Evolutionary conservation across 2,888 invertebrate genomes (phyloP), one percentile per base, ranked within the genome.

Genomic region (Nezara viridula): DNA sequence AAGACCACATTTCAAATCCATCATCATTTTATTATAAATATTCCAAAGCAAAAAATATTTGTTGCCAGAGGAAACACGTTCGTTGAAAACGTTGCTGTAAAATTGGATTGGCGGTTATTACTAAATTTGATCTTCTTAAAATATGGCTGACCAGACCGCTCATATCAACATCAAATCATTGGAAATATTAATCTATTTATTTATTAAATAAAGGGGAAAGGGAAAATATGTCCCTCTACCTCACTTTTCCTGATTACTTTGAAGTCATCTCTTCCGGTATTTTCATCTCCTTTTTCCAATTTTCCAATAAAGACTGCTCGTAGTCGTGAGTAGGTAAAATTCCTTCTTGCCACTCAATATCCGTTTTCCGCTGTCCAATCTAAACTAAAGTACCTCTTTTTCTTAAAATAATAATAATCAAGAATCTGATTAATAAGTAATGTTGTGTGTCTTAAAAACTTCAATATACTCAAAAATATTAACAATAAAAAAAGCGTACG

Each of bases 271-370:
- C 66, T 37, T 73, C 66, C 7, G 66, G 66, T 37, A 73, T 73
- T 73, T 73, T 73, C 66, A 73, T 73, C 66, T 73, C 21, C 66
- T 73, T 37, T 73, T 73, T 73, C 66, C 66, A 37, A 37, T 73
- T 73, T 73, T 37, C 32, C 66, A 37, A 73, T 73, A 73, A 73
- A 32, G 66, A 37, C 16, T 37, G 66, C 32, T 21, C 66, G 32
- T 37, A 37, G 37, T 73, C 37, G 37, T 37, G 66, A 73, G 66
- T 73, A 37, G 66, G 66, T 73, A 73, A 73, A 32, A 73, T 73
- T 73, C 32, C 66, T 73, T 21, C 66, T 37, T 7, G 32, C 66
- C 66, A 73, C 66, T 73, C 66, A 37, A 73, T 73, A 73, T 37
- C 66, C 66, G 19, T 37, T 21, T 21, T 21, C 21, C 21, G 21